Percentiles rank a stretch among this genome's conserved stretches.
phyloP scores from a whole-genome alignment of 1,140 invertebrate genomes.

The Apis mellifera region Amel_HAv3.1 CM009940.2:2867501-2868000 shows the following conservation, averaged over 20 bases:
- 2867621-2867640: not conserved
- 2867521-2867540: conserved; percentile 13
- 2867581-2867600: conserved; percentile 44
- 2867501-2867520: conserved; percentile 36
- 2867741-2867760: conserved; percentile 55
- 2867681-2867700: not conserved
- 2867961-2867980: conserved; percentile 34
- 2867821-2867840: conserved; percentile 26
- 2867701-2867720: not conserved
- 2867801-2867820: conserved; percentile 27
- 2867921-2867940: conserved; percentile 2
- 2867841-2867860: not conserved
- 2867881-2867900: not conserved
- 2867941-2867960: conserved; percentile 50
- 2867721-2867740: conserved; percentile 26
- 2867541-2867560: conserved; percentile 47
- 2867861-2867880: conserved; percentile 20
- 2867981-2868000: not conserved
- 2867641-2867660: too few relatives aligned
- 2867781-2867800: conserved; percentile 35
- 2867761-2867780: conserved; percentile 54
- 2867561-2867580: conserved; percentile 30
- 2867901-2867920: conserved; percentile 15
- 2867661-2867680: conserved; percentile 9
- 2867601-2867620: conserved; percentile 35